Conservation (phyloP, 2,797 vertebrate species). For the Tenualosa ilisha region DNA sequence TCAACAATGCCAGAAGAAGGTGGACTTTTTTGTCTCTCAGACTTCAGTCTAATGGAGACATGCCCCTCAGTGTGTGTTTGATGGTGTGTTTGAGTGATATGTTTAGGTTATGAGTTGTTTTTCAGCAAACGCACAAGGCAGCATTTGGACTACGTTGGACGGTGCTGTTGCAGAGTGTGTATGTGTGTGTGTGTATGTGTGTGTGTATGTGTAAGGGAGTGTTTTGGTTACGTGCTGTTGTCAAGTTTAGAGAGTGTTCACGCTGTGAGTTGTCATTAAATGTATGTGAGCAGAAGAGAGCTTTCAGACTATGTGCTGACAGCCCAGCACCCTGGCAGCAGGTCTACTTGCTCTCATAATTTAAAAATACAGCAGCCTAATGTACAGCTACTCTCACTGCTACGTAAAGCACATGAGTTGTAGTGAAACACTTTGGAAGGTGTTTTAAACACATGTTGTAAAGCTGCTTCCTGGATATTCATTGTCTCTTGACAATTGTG, state of each 20-base stretch:
- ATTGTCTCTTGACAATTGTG: not conserved
- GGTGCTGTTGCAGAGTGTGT: not conserved
- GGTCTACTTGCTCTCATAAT: not conserved
- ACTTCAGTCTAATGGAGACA: not conserved
- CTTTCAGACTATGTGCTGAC: not conserved
- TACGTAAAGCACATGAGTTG: not conserved
- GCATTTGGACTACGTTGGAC: not conserved
- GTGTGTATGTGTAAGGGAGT: not conserved
- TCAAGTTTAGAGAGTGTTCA: not conserved
- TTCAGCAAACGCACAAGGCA: not conserved
- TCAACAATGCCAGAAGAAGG: not conserved
- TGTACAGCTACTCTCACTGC: not conserved
- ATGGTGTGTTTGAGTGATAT: not conserved
- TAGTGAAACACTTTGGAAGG: not conserved
- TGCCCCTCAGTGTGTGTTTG: constrained; percentile 25
- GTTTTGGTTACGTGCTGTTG: not conserved
- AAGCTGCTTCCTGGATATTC: not conserved
- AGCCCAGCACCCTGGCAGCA: not conserved
- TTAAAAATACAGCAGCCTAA: not conserved
- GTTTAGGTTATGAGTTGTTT: not conserved
- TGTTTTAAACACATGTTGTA: not conserved
- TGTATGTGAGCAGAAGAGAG: not conserved
- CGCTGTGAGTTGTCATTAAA: not conserved
- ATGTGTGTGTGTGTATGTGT: not conserved
- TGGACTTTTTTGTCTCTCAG: not conserved